These are phyloP conservation scores for Xiphias gladius DNA, from an alignment of 2,113 vertebrate species.

Conservation along the genomic window DNA sequence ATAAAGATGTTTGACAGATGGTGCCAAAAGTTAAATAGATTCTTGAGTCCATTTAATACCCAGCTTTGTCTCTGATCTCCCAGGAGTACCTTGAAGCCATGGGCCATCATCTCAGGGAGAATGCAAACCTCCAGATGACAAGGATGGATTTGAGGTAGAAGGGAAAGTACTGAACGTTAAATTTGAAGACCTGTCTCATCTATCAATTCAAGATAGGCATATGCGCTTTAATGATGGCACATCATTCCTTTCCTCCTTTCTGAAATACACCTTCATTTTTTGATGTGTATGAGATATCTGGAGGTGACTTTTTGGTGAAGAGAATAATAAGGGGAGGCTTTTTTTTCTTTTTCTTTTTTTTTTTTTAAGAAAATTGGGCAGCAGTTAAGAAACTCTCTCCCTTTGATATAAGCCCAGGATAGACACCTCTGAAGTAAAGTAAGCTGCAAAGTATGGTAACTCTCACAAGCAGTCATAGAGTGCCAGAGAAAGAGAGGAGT, in stretches of 20 bases:
- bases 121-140: slow-evolving; percentile 49
- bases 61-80: slow-evolving; percentile 44
- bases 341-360: slow-evolving; percentile 1
- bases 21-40: slow-evolving; percentile 64
- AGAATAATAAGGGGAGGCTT: slow-evolving; percentile 21
- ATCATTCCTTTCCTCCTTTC: slow-evolving; percentile 24
- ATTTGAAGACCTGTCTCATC: slow-evolving; percentile 48
- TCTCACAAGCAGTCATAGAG: slow-evolving; percentile 54
- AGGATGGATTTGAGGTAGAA: slow-evolving; percentile 37
- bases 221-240: slow-evolving; percentile 17
- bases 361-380: slow-evolving; percentile 45
- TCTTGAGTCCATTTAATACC: slow-evolving; percentile 38
- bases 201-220: slow-evolving; percentile 37
- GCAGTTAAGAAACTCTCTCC: slow-evolving; percentile 55
- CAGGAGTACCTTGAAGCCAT: slow-evolving; percentile 35
- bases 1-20: slow-evolving; percentile 54
- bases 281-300: slow-evolving; percentile 44
- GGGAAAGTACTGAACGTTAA: slow-evolving; percentile 33
- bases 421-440: slow-evolving; percentile 65
- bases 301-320: slow-evolving; percentile 65
- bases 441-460: slow-evolving; percentile 53
- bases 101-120: slow-evolving; percentile 23
- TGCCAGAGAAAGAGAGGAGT: slow-evolving; percentile 49
- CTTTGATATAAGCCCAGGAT: slow-evolving; percentile 68
- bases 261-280: slow-evolving; percentile 37